Conservation (phyloP, 2,888 invertebrate genomes). For the Tetropium fuscum region DNA sequence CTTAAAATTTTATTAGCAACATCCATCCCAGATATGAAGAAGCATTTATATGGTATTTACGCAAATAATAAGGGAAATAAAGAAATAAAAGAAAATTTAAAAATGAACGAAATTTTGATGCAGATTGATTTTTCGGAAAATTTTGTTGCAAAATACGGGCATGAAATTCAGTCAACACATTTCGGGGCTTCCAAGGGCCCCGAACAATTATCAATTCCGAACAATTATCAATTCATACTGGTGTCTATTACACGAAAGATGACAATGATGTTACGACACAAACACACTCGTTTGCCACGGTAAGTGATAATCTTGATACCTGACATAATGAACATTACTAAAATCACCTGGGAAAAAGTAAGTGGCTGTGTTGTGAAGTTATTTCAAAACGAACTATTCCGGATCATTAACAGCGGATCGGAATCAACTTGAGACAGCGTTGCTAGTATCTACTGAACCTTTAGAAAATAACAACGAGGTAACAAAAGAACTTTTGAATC, state of each 20-base stretch:
- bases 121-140: slow-evolving; percentile 35
- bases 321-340: slow-evolving; percentile 23
- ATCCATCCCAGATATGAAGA: slow-evolving; percentile 22
- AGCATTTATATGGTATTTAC: slow-evolving; percentile 19
- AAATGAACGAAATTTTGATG: slow-evolving; percentile 22
- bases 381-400: background rate
- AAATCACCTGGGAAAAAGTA: slow-evolving; percentile 1
- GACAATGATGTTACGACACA: slow-evolving; percentile 5
- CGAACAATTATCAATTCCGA: too few species aligned
- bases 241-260: slow-evolving; percentile 17
- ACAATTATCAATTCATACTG: slow-evolving; percentile 31
- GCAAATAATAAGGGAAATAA: slow-evolving; percentile 15
- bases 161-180: slow-evolving; percentile 31
- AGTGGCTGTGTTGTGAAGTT: background rate
- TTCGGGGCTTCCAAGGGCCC: slow-evolving; percentile 30
- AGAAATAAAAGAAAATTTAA: slow-evolving; percentile 16
- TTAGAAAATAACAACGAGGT: background rate
- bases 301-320: slow-evolving; percentile 20
- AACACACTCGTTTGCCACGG: slow-evolving; percentile 26
- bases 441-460: background rate
- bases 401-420: background rate
- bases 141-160: slow-evolving; percentile 25
- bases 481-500: background rate
- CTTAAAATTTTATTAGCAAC: too few species aligned
- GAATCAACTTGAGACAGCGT: background rate